phyloP scores from a whole-genome alignment of 2,797 vertebrate genomes.

The Sarcoramphus papa region DNA sequence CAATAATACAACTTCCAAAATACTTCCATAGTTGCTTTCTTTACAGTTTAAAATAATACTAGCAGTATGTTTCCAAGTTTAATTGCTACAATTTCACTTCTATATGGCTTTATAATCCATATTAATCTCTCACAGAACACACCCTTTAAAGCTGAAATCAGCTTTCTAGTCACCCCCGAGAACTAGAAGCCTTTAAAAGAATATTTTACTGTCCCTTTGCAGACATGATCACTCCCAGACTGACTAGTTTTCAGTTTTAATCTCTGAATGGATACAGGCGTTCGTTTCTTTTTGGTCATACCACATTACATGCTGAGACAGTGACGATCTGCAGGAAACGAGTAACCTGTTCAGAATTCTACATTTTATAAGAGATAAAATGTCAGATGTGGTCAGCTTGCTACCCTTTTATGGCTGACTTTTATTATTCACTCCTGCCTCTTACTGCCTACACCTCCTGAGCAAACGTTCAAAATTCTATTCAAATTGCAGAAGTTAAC shows the following conservation, averaged over 20 bases:
- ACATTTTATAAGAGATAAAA: conserved; percentile 26
- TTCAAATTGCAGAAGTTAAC: conserved; percentile 53
- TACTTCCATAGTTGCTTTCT: neutral
- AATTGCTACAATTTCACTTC: neutral
- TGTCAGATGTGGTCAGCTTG: conserved; percentile 50
- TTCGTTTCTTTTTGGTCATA: conserved; percentile 2
- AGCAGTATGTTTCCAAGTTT: neutral
- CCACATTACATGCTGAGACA: conserved; percentile 28
- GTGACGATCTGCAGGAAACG: conserved; percentile 38
- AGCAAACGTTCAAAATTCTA: conserved; percentile 38
- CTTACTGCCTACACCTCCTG: conserved; percentile 37
- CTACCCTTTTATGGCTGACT: conserved; percentile 37
- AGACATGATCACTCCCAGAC: neutral
- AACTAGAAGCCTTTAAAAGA: neutral
- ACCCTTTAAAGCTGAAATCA: neutral
- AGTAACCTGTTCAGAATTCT: conserved; percentile 18
- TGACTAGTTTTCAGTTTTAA: neutral
- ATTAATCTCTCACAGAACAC: neutral
- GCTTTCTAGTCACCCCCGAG: neutral
- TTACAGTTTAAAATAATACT: neutral
- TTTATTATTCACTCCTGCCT: conserved; percentile 36
- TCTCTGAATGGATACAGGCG: neutral
- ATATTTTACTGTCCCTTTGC: neutral
- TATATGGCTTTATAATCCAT: neutral
- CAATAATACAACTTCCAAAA: neutral